Evolutionary conservation across 2,113 vertebrate genomes (phyloP), one percentile per base, ranked within the genome.

Genomic region (Trinectes maculatus): DNA sequence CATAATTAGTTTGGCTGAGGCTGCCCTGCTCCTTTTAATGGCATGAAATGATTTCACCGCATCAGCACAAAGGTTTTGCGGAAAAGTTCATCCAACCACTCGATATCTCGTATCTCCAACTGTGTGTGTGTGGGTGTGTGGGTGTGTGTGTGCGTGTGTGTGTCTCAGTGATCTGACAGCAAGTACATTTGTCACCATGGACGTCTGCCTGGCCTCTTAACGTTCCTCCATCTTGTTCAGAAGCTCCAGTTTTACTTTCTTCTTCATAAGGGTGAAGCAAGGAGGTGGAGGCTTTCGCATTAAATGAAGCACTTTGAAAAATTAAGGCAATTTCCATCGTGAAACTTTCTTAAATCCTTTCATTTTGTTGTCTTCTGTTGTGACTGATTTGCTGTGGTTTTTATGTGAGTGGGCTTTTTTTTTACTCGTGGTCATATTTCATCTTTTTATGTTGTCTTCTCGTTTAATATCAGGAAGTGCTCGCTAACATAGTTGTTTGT

Each of bases 1-100:
- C 54, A 58, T 87, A 82, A 89, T 89, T 84, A 84, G 74, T 85
- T 85, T 87, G 76, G 77, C 75, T 63, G 16, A 59, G 55, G 68
- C 61, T 57, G 64, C 74, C 74, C 52, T 31, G 70, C 80, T 74
- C 61, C 65, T 84, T 79, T 77, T 87, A 88, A 87, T 77, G 69
- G 74, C 71, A 53, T 75, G 65, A 79, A 87, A 85, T 87, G 6
- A 85, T 86, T 87, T 78, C 70, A 78, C 74, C 24, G 52, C 83
- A 80, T 85, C 82, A 79, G 71, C 71, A 78, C 15, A 58, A 58
- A 69, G 83, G 80, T 77, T n/a, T 79, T 67, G 53, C 7, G 44
- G 48, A 72, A 76, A 77, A 79, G 75, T 85, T 89, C 77, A 86
- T 61, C 72, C 62, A 53, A 36, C 59, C 60, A 68, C 70, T 81